Evolutionary conservation across 2,888 invertebrate genomes (phyloP), one percentile per base, ranked within the genome.

Genomic region (Diadegma fenestrale): DNA sequence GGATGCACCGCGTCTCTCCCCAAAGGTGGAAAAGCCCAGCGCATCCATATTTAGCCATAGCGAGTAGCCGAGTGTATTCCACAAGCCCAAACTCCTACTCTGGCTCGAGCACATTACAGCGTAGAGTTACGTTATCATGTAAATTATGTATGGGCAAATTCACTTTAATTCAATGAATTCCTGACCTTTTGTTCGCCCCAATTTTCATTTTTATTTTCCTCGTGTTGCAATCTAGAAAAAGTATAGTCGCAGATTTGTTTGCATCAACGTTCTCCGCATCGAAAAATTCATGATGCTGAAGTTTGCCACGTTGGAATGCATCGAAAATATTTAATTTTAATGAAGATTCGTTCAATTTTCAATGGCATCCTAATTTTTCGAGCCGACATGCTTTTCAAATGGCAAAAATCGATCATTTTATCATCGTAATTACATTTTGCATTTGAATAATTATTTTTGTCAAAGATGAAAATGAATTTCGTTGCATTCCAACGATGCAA

Each of bases 1-100:
- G 37, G 51, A 72, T n/a, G 22, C 22, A 72, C 37, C n/a, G n/a
- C n/a, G n/a, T n/a, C 41, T 63, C 41, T 64, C 41, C 48, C 71
- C 71, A 22, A 63, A 33, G 22, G 43, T 45, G 63, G 63, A 33
- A 72, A 71, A 80, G 58, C 63, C 37, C 48, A 58, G 71, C 48
- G 79, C 63, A 63, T 63, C 63, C 51, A 63, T 63, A 80, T 80
- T 80, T 63, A 72, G 48, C 61, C 22, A n/a, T n/a, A 22, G 37
- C 33, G 33, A 71, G 79, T 61, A 64, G 26, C 63, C 22, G 1
- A 37, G 12, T n/a, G n/a, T 37, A 63, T 80, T 72, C 61, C 37
- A 22, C n/a, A 33, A 19, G 37, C n/a, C 73, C 22, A 43, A 61
- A 61, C 58, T 61, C 58, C 58, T 26, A 14, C 58, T 12, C 58